Percentiles rank a stretch among this genome's conserved stretches.
Conservation (phyloP, 2,797 vertebrate species). For the Anabas testudineus region DNA sequence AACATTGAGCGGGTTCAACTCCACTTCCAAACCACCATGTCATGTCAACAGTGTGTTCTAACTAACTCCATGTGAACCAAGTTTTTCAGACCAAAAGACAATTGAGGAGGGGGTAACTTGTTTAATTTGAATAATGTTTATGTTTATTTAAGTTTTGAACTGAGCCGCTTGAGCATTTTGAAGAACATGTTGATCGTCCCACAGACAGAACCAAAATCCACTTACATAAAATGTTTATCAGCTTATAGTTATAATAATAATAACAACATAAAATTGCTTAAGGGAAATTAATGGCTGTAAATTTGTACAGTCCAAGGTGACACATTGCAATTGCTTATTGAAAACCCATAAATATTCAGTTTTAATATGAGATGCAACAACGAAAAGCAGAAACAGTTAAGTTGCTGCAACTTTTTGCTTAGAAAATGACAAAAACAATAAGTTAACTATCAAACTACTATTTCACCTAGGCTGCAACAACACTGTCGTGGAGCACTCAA, state of each 20-base stretch:
- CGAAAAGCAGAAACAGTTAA: too few relatives aligned
- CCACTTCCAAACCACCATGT: not conserved
- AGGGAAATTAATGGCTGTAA: too few relatives aligned
- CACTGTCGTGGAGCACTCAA: not conserved
- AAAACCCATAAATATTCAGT: too few relatives aligned
- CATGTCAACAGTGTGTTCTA: conserved; percentile 2
- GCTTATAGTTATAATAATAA: too few relatives aligned
- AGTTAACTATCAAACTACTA: not conserved
- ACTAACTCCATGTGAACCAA: not conserved
- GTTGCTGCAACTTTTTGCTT: too few relatives aligned
- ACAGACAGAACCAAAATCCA: too few relatives aligned
- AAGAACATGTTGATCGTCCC: not conserved
- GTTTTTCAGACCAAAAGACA: not conserved
- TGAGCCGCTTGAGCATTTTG: not conserved
- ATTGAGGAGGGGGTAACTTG: not conserved
- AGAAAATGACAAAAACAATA: too few relatives aligned
- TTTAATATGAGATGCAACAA: too few relatives aligned
- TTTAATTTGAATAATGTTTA: not conserved
- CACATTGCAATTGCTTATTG: too few relatives aligned
- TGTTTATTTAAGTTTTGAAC: not conserved
- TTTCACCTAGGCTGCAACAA: not conserved
- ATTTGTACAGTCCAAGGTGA: too few relatives aligned
- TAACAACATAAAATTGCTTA: too few relatives aligned
- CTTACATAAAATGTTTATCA: too few relatives aligned
- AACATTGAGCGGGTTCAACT: not conserved